Percentiles rank a stretch among this genome's conserved stretches.
phyloP scores from a whole-genome alignment of 30 jellyfish, hydroid and myxozoan species.

The Phacellophora camtschatica region DNA sequence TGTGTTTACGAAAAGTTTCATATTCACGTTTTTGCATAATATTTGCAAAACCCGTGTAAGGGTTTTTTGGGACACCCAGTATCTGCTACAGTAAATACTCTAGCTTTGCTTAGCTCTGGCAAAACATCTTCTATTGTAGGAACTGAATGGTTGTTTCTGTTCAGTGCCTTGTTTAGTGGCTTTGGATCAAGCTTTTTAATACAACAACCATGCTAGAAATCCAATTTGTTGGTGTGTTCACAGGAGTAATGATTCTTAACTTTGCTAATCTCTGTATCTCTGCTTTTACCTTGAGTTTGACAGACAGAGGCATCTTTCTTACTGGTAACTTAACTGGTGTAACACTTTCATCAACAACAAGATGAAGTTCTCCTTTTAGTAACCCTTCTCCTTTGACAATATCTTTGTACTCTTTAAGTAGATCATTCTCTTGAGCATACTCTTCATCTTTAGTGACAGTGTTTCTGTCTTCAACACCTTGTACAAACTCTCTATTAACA shows the following conservation, averaged over 20 bases:
- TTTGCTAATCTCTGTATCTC: constrained; percentile 15
- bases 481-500: constrained; percentile 9
- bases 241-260: background rate
- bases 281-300: constrained; percentile 8
- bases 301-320: constrained; percentile 6
- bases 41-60: too few species aligned
- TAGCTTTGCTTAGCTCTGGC: constrained; percentile 16
- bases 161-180: constrained; percentile 24
- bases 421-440: background rate
- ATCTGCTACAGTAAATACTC: background rate
- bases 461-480: constrained; percentile 2
- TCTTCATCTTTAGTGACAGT: background rate
- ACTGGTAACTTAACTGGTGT: constrained; percentile 16
- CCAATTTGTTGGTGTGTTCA: constrained; percentile 18
- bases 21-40: too few species aligned
- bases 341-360: background rate
- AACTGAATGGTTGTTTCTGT: constrained; percentile 6
- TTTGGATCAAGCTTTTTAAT: constrained; percentile 12
- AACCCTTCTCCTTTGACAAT: background rate
- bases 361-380: background rate
- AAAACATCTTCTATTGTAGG: constrained; percentile 41
- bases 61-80: too few species aligned
- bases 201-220: background rate
- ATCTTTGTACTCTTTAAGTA: background rate
- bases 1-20: background rate